These are phyloP conservation scores for Patella vulgata DNA, from an alignment of 1,140 invertebrate species.

Conservation along the genomic window DNA sequence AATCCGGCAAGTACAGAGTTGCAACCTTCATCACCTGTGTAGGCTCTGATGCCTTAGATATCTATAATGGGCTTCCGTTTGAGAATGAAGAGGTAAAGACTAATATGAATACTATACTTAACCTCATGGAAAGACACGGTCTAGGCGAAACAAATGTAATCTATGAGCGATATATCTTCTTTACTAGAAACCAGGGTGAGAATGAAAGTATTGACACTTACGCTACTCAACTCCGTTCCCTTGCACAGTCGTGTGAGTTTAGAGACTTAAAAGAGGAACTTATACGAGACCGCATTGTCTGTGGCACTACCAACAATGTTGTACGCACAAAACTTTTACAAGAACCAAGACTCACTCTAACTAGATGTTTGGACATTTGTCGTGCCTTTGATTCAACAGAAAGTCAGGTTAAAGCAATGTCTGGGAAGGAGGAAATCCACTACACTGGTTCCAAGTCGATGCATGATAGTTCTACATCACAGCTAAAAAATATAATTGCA, in stretches of 20 bases:
- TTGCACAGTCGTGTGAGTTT: constrained; percentile 24
- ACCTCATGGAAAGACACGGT: neutral
- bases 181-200: constrained; percentile 6
- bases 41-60: too few relatives aligned
- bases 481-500: too few relatives aligned
- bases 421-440: too few relatives aligned
- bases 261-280: constrained; percentile 10
- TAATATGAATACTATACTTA: neutral
- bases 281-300: constrained; percentile 17
- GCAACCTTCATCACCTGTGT: too few relatives aligned
- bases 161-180: constrained; percentile 18
- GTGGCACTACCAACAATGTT: constrained; percentile 6
- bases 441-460: too few relatives aligned
- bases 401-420: too few relatives aligned
- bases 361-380: too few relatives aligned
- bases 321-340: constrained; percentile 9
- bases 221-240: constrained; percentile 2
- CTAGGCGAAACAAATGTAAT: constrained; percentile 2
- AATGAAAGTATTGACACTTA: constrained; percentile 2
- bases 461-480: too few relatives aligned
- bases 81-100: constrained; percentile 3
- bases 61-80: too few relatives aligned
- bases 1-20: too few relatives aligned
- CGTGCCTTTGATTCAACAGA: too few relatives aligned
- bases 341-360: constrained; percentile 15